A percentile compares a stretch with the other conserved stretches of the same genome.
Evolutionary conservation across 2,113 vertebrate species (phyloP).

Genomic region (Sapayoa aenigma): DNA sequence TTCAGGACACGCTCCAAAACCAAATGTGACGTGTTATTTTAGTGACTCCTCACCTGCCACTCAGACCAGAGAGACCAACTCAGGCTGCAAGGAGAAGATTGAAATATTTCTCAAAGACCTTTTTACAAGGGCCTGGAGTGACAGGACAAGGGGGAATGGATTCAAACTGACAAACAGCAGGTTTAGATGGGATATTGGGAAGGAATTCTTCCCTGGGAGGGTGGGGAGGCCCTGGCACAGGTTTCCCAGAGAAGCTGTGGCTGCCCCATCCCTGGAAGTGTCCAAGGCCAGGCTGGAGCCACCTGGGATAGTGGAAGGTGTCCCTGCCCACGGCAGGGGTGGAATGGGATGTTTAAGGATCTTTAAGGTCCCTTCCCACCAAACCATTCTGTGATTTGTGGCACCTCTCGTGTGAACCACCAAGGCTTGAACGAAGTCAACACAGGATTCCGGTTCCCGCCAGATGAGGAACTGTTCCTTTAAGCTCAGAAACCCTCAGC

Average conservation of each 20-base stretch:
- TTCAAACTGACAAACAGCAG: not conserved
- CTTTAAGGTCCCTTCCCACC: not conserved
- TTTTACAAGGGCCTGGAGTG: not conserved
- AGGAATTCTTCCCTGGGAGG: not conserved
- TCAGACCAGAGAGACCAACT: fast-evolving
- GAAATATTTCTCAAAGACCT: not conserved
- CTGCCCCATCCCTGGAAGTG: not conserved
- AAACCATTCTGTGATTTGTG: not conserved
- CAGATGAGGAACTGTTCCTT: not conserved
- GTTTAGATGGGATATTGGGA: not conserved
- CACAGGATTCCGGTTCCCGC: fast-evolving
- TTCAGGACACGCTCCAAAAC: not conserved
- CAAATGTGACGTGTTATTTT: fast-evolving
- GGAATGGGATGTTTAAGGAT: not conserved
- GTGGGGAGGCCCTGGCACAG: not conserved
- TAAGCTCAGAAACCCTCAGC: not conserved
- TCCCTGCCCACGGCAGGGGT: not conserved
- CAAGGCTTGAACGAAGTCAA: not conserved
- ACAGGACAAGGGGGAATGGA: not conserved
- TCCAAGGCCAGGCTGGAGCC: not conserved
- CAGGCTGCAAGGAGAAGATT: not conserved
- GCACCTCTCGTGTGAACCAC: not conserved
- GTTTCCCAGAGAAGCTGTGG: not conserved
- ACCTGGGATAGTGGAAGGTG: not conserved
- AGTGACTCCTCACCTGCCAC: not conserved